These are phyloP conservation scores for Euwallacea fornicatus DNA, from an alignment of 1,140 invertebrate species.

Conservation along the genomic window DNA sequence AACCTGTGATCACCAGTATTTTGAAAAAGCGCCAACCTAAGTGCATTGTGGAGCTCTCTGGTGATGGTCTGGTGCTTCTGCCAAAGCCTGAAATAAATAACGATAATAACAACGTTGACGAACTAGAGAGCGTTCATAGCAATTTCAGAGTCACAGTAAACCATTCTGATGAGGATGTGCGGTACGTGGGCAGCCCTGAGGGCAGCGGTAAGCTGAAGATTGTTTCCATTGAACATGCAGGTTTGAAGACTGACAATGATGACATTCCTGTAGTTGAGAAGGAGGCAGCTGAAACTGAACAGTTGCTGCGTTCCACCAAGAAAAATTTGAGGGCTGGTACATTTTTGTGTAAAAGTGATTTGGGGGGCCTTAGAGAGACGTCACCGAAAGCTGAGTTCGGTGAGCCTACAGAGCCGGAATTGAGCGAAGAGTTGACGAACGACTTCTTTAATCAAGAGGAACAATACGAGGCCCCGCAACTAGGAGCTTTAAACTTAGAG, in stretches of 20 bases:
- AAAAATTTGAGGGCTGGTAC: slow-evolving; percentile 23
- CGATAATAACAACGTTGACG: not conserved
- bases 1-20: slow-evolving; percentile 42
- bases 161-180: slow-evolving; percentile 9
- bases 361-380: not conserved
- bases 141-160: slow-evolving; percentile 29
- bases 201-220: slow-evolving; percentile 30
- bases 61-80: slow-evolving; percentile 10
- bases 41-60: slow-evolving; percentile 12
- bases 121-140: slow-evolving; percentile 19
- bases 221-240: slow-evolving; percentile 18
- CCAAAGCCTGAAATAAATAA: slow-evolving; percentile 3
- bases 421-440: too few species aligned
- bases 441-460: slow-evolving; percentile 50
- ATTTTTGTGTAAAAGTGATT: slow-evolving; percentile 27
- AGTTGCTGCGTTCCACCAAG: slow-evolving; percentile 11
- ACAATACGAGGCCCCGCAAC: slow-evolving; percentile 57
- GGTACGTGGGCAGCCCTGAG: not conserved
- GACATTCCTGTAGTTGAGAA: not conserved
- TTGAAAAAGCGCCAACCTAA: slow-evolving; percentile 31
- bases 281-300: slow-evolving; percentile 6
- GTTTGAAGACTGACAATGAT: slow-evolving; percentile 1
- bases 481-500: slow-evolving; percentile 46
- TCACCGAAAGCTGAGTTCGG: not conserved
- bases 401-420: not conserved